These are phyloP conservation scores for Chelonus insularis DNA, from an alignment of 1,140 invertebrate species.

Conservation along the genomic window DNA sequence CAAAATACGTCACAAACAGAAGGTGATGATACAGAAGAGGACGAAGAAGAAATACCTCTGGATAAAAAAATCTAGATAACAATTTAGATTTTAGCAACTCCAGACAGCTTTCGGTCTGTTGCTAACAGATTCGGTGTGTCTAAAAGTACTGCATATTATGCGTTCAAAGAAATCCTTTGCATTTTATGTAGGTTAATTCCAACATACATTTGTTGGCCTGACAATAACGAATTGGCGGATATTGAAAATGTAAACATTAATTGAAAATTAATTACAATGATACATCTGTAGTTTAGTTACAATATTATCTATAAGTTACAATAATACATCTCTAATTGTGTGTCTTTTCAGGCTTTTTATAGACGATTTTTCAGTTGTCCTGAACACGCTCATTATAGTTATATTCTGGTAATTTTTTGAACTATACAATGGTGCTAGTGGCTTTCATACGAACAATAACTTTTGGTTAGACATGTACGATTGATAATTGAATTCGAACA, in stretches of 20 bases:
- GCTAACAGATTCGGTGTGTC: conserved; percentile 13
- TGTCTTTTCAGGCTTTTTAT: background rate
- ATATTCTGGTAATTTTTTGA: no score
- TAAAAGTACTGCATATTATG: background rate
- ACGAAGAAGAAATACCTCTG: background rate
- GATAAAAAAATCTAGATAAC: conserved; percentile 16
- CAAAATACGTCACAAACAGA: no score
- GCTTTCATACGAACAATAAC: no score
- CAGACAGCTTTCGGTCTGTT: conserved; percentile 14
- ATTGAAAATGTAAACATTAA: no score
- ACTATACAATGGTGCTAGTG: no score
- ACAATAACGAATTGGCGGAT: background rate
- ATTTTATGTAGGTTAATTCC: no score
- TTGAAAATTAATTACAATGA: background rate
- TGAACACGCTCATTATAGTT: no score
- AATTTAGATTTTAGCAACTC: conserved; percentile 16
- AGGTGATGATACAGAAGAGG: background rate
- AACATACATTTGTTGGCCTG: background rate
- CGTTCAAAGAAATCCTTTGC: conserved; percentile 9
- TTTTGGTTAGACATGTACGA: no score
- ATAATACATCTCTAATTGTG: background rate
- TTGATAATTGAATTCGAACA: no score
- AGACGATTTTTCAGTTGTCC: conserved; percentile 12
- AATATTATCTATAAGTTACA: background rate
- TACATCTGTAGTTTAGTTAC: no score